Base-by-base conservation (phyloP, 2,888 invertebrate species). In the Incurvaria masculella region DNA sequence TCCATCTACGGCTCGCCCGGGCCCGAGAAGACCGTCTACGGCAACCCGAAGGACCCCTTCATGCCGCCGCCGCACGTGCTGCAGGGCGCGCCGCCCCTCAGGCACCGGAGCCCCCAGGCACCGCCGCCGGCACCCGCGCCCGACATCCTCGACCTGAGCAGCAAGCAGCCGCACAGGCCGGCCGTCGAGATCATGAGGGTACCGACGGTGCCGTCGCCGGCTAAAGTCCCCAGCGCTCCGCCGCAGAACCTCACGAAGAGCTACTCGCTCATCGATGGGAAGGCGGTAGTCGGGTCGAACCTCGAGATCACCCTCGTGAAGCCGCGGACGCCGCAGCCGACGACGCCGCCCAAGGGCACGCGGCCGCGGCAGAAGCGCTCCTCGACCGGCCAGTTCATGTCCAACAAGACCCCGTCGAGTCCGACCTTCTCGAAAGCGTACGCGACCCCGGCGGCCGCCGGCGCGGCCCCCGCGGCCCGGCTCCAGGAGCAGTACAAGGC, bases 221-320 rank as follows among this genome's bases (percentile, higher is more conserved):
- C 82, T 0, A 76, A 73, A 39, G 62, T 62, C 5, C 55, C 64
- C 47, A 62, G 66, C 38, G 50, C 51, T 6, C 64, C 66, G 26
- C 67, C 80, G 0, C 69, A 81, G 16, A 81, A 80, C 56, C 52
- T 79, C 43, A 66, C 68, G 18, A 81, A 79, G 55, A 80, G 70
- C 52, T 75, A 73, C 51, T 70, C 74, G 0, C 50, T 75, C 1
- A 52, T 73, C 0, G 75, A 76, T 21, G 75, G 74, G 0, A 75
- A 75, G 51, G 66, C 69, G 0, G 65, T 72, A 0, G 72, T 86
- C 26, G 84, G 85, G 0, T 83, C 86, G 1, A 88, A 88, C 60
- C 63, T 89, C 46, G 88, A 88, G 61, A 89, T 89, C 21, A 88
- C 88, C 0, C 61, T 89, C 52, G 87, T 88, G 0, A 81, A 76